phyloP scores from a whole-genome alignment of 92 coral and sea anemone genomes.

The Scolanthus callimorphus region DNA sequence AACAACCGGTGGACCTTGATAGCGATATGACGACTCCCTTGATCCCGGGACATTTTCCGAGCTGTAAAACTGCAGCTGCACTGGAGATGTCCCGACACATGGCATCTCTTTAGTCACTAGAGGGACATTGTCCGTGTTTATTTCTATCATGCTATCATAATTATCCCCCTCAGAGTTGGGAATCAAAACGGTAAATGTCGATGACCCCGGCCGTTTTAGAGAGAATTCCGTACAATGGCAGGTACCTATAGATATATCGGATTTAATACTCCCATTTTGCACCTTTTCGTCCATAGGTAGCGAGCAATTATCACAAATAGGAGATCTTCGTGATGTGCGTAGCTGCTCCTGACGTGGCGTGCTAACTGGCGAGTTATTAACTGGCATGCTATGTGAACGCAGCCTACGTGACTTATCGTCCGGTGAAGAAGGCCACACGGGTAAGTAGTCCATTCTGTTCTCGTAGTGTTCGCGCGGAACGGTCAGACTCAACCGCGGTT shows the following conservation, averaged over 20 bases:
- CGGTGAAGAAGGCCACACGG: constrained; percentile 13
- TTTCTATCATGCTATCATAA: constrained; percentile 35
- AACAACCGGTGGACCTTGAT: background rate
- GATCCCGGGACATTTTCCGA: constrained; percentile 15
- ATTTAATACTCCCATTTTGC: background rate
- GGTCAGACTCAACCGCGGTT: background rate
- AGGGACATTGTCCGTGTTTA: constrained; percentile 60
- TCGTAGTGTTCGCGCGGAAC: background rate
- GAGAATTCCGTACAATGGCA: constrained; percentile 26
- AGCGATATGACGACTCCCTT: background rate
- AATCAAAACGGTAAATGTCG: constrained; percentile 47
- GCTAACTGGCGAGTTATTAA: constrained; percentile 26
- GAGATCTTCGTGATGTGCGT: too few relatives aligned
- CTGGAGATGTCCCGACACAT: constrained; percentile 21
- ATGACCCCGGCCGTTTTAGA: background rate
- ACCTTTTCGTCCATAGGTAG: constrained; percentile 28
- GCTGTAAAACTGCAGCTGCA: constrained; percentile 25
- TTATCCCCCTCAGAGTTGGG: constrained; percentile 22
- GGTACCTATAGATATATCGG: background rate
- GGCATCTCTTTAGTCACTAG: constrained; percentile 17
- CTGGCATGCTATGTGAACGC: constrained; percentile 69
- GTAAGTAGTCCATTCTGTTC: background rate
- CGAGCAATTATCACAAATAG: constrained; percentile 54
- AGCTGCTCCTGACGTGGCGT: background rate
- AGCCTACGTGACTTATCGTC: constrained; percentile 17